Percentiles rank a stretch among this genome's conserved stretches.
Conservation (phyloP, 2,888 invertebrate species). For the Xestia ashworthii region DNA sequence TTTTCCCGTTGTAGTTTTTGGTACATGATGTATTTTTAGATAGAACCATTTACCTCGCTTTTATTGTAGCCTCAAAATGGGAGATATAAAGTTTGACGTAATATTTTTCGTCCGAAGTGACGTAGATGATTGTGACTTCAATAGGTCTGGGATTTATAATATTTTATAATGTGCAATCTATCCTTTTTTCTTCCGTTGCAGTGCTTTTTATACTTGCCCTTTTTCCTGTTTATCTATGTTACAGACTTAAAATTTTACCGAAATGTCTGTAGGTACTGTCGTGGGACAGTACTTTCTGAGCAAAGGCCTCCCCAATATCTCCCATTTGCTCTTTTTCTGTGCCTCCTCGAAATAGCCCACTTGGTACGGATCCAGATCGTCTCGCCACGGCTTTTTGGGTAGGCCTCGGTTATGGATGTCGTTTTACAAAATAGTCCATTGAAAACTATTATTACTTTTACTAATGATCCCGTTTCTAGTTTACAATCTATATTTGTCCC, state of each 20-base stretch:
- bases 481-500: not conserved
- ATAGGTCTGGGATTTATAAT: not conserved
- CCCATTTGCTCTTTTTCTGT: not conserved
- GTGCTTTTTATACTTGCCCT: too few relatives aligned
- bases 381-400: too few relatives aligned
- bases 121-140: not conserved
- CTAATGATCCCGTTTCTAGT: not conserved
- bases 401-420: too few relatives aligned
- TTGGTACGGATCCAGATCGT: too few relatives aligned
- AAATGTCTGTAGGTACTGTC: not conserved
- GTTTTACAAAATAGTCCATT: not conserved
- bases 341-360: not conserved
- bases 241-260: too few relatives aligned
- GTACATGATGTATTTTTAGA: conserved; percentile 45
- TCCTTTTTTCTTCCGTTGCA: not conserved
- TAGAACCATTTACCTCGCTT: conserved; percentile 17
- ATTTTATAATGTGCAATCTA: not conserved
- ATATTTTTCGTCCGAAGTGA: not conserved
- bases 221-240: too few relatives aligned
- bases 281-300: too few relatives aligned
- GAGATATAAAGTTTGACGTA: not conserved
- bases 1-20: conserved; percentile 58
- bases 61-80: conserved; percentile 10
- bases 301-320: not conserved
- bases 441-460: not conserved